These are phyloP conservation scores for Diadophis punctatus DNA, from an alignment of 2,113 vertebrate species.

Conservation along the genomic window DNA sequence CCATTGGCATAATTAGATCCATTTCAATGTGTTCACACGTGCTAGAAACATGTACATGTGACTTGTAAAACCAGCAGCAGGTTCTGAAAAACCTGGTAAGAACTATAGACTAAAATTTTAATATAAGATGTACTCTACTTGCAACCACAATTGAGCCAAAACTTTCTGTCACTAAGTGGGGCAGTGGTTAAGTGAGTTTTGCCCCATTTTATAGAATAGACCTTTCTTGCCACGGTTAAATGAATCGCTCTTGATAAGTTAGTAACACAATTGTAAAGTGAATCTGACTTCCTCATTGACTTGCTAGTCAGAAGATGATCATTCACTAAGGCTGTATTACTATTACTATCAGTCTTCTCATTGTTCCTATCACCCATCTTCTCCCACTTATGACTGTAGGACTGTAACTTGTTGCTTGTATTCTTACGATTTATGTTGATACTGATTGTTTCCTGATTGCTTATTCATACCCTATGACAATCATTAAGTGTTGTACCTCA, in stretches of 20 bases:
- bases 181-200: background rate
- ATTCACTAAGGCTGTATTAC: background rate
- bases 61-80: background rate
- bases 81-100: background rate
- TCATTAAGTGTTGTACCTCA: too few species aligned
- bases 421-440: too few species aligned
- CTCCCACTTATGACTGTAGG: too few species aligned
- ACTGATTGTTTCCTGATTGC: too few species aligned
- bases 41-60: background rate
- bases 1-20: background rate
- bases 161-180: background rate
- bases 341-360: too few species aligned
- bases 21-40: background rate
- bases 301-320: background rate
- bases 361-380: too few species aligned
- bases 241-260: background rate
- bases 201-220: background rate
- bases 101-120: background rate
- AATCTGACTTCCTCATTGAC: background rate
- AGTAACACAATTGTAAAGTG: background rate
- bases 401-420: too few species aligned
- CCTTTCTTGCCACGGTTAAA: background rate
- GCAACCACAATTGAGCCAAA: background rate
- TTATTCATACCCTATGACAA: too few species aligned
- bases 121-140: background rate